Base-by-base conservation (phyloP, 2,113 vertebrate genomes). In the Aythya baeri region DNA sequence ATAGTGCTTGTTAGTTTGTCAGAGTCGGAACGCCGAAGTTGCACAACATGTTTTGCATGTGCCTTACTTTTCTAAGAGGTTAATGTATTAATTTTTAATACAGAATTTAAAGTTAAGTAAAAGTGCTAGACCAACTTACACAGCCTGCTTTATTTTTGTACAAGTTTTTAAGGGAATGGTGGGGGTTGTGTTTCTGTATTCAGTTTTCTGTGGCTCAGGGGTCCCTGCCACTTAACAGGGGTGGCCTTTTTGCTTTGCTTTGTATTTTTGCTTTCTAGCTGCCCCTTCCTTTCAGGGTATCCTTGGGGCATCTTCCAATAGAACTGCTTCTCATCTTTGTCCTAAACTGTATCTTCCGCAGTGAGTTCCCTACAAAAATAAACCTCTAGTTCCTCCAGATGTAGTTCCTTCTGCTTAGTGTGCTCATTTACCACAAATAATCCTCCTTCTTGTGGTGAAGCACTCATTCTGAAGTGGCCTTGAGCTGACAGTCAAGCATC, bases 51-150 rank as follows among this genome's bases (percentile, higher is more conserved):
- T 97, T 94, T 97, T 97, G 97, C 95, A 97, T 87, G 97, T 98
- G 97, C 98, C 98, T 98, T 98, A 97, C 97, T 97, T 97, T 97
- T 96, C 67, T 97, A 97, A 87, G 83, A 92, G 74, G 94, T 93
- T 91, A 95, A 95, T 96, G 93, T 97, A 91, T 94, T 96, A 83
- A 93, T 94, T 97, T 97, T 96, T 96, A 95, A 95, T 93, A 89
- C 93, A 74, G 76, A 95, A 72, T 66, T 62, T 93, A 91, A 97
- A 90, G 96, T 77, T 34, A 95, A 96, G 83, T 89, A 91, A 93
- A 92, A 67, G 55, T 58, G 72, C 26, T 41, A 74, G 44, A 67
- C 71, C 34, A 50, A 63, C 36, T 49, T 52, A 21, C 49, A 2
- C 4, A 43, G 92, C 61, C 57, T 86, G 1, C n/a, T 77, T 84